These are phyloP conservation scores for Tetropium fuscum DNA, from an alignment of 2,888 invertebrate genomes.

Conservation along the genomic window DNA sequence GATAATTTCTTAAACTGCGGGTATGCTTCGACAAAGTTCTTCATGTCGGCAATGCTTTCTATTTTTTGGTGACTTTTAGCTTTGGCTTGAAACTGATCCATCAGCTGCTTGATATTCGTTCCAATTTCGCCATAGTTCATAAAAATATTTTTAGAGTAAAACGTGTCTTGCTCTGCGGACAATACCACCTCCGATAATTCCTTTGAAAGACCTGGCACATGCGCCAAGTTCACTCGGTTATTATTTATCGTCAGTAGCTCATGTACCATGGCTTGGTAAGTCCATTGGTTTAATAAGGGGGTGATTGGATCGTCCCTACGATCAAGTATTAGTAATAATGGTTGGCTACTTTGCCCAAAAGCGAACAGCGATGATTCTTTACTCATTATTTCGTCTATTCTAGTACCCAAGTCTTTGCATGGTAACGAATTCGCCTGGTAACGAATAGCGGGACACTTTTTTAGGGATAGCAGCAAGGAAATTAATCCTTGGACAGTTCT, in stretches of 20 bases:
- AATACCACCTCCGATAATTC: constrained; percentile 78
- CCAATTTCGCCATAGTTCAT: constrained; percentile 99
- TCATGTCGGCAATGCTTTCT: constrained; percentile 99
- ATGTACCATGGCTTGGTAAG: constrained; percentile 99
- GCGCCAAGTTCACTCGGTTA: constrained; percentile 91
- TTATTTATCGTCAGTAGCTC: constrained; percentile 93
- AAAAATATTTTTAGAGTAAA: constrained; percentile 95
- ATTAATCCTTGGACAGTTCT: constrained; percentile 88
- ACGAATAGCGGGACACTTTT: constrained; percentile 89
- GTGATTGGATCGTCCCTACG: constrained; percentile 96
- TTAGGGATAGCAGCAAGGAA: constrained; percentile 89
- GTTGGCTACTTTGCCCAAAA: constrained; percentile 81
- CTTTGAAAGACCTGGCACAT: constrained; percentile 71
- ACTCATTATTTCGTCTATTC: constrained; percentile 84
- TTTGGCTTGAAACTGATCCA: constrained; percentile 94
- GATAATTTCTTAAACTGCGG: constrained; percentile 98
- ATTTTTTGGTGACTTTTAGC: constrained; percentile 97
- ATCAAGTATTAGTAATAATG: constrained; percentile 91
- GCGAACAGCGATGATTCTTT: constrained; percentile 92
- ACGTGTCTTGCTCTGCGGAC: constrained; percentile 96
- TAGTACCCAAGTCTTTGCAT: constrained; percentile 87
- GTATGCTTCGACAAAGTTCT: constrained; percentile 97
- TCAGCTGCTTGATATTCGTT: constrained; percentile 93
- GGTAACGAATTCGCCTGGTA: constrained; percentile 90
- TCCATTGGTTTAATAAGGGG: constrained; percentile 97